Evolutionary conservation across 92 coral and sea anemone genomes (phyloP), one percentile per base, ranked within the genome.

Genomic region (Scolanthus callimorphus): DNA sequence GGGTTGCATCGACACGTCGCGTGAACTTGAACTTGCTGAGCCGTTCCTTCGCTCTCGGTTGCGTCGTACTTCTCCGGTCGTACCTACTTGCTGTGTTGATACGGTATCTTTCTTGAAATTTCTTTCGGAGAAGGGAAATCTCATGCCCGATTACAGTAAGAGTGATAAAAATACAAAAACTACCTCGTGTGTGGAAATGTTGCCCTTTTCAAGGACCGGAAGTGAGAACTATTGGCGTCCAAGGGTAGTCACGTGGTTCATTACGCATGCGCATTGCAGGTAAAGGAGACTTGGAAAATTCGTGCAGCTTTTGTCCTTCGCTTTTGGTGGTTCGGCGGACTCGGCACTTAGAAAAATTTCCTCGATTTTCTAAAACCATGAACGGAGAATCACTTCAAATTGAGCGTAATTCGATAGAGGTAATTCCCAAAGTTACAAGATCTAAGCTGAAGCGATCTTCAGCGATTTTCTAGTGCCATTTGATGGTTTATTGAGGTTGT

Each of bases 321-420:
- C 47, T 62, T n/a, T n/a, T n/a, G n/a, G n/a, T 67, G 71, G 76
- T 77, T 72, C 76, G 82, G 67, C 68, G 51, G 59, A 71, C 74
- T 55, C 90, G 97, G 65, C 96, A 94, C 99, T 94, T 94, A 94
- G 99, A 94, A 94, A 91, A 79, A 68, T 44, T 92, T 81, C 53
- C 74, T 68, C 62, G 76, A 57, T 57, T 84, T 79, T 56, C 61
- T 37, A 56, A 51, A 61, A 74, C 58, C 43, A 85, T 80, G 90
- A 80, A 84, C 96, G 96, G 96, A 37, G 83, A 78, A 76, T 71
- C 96, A 51, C 54, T 51, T 30, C 70, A 60, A 59, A 59, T 52
- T 25, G 65, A 37, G 22, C 38, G 62, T 73, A 46, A 22, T 22
- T 70, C 60, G 39, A 62, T 65, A 65, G 78, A 78, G 62, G 96